Percentiles rank a stretch among this genome's conserved stretches.
phyloP scores from a whole-genome alignment of 2,888 invertebrate species.

The Ariolimax columbianus region DNA sequence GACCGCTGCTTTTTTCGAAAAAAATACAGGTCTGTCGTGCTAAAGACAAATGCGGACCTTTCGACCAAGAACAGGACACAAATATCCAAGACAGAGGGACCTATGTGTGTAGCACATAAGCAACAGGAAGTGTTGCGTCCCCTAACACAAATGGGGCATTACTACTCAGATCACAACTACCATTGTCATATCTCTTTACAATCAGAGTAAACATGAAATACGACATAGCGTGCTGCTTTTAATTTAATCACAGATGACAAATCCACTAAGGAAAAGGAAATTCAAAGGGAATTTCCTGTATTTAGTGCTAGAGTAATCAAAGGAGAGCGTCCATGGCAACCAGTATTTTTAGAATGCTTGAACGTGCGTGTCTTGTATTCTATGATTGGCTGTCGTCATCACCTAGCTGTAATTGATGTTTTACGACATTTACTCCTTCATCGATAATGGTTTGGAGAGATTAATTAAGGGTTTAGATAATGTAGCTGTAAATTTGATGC shows the following conservation, averaged over 20 bases:
- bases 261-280: neutral
- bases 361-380: neutral
- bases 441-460: neutral
- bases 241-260: neutral
- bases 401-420: neutral
- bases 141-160: too few species aligned
- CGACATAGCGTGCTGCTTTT: neutral
- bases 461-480: neutral
- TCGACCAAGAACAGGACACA: too few species aligned
- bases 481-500: neutral
- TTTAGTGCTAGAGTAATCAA: neutral
- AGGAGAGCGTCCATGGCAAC: conserved; percentile 6
- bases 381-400: neutral
- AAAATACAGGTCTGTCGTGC: too few species aligned
- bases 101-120: too few species aligned
- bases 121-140: too few species aligned
- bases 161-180: too few species aligned
- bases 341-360: neutral
- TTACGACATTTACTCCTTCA: neutral
- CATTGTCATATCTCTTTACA: too few species aligned
- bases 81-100: too few species aligned
- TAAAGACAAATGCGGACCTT: too few species aligned
- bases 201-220: too few species aligned
- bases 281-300: neutral
- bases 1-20: too few species aligned